A percentile compares a stretch with the other conserved stretches of the same genome.
These are phyloP conservation scores for Zalophus californianus DNA, from an alignment of 2,797 vertebrate genomes.

Conservation along the genomic window DNA sequence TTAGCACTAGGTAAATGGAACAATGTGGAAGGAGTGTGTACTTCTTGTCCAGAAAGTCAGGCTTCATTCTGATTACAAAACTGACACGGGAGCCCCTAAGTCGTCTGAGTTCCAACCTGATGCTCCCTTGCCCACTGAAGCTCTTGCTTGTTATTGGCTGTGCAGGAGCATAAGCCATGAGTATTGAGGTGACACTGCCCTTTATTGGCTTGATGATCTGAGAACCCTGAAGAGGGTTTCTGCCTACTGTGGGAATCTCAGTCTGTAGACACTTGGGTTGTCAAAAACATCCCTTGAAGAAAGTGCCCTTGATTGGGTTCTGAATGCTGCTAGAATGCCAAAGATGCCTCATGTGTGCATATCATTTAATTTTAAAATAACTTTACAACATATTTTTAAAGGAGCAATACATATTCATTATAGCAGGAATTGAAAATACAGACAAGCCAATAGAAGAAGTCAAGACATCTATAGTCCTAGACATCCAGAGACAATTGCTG, in stretches of 20 bases:
- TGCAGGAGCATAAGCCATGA: neutral
- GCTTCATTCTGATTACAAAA: neutral
- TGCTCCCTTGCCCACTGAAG: neutral
- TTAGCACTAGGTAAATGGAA: neutral
- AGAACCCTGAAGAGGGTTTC: neutral
- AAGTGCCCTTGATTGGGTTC: neutral
- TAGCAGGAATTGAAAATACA: constrained; percentile 45
- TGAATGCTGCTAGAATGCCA: neutral
- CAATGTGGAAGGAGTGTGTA: neutral
- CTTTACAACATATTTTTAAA: constrained; percentile 15
- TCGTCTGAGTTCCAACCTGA: neutral
- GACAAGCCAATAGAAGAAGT: constrained; percentile 13
- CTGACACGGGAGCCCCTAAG: neutral
- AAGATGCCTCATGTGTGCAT: neutral
- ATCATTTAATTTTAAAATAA: constrained; percentile 47
- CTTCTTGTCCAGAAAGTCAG: neutral
- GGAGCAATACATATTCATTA: neutral
- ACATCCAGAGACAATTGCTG: neutral
- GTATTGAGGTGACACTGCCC: neutral
- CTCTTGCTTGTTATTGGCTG: neutral
- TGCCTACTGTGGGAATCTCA: neutral
- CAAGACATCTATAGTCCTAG: neutral
- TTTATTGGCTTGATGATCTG: neutral
- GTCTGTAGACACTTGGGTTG: neutral
- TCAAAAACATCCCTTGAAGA: constrained; percentile 12